These are phyloP conservation scores for Tyria jacobaeae DNA, from an alignment of 2,888 invertebrate genomes.

Conservation along the genomic window DNA sequence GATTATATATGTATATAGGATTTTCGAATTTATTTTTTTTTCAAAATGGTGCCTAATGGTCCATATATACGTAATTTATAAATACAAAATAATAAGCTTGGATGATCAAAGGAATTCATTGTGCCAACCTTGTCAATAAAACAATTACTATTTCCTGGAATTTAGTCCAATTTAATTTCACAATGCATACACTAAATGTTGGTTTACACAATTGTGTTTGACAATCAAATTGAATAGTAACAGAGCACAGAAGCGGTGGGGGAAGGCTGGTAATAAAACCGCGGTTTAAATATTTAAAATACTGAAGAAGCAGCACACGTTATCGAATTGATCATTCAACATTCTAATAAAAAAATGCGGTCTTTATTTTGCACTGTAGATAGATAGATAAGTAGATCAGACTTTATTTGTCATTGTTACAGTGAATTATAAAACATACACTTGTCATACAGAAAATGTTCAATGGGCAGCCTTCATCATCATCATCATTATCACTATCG, in stretches of 20 bases:
- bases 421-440: too few species aligned
- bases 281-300: slow-evolving; percentile 37
- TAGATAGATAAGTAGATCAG: too few species aligned
- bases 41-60: not conserved
- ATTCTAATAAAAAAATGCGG: not conserved
- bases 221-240: slow-evolving; percentile 28
- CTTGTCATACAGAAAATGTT: not conserved
- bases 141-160: slow-evolving; percentile 2
- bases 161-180: slow-evolving; percentile 18
- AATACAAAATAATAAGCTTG: not conserved
- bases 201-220: slow-evolving; percentile 13
- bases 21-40: too few species aligned
- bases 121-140: not conserved
- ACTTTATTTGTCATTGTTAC: too few species aligned
- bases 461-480: too few species aligned
- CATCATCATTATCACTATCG: too few species aligned
- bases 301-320: slow-evolving; percentile 19
- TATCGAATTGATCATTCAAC: slow-evolving; percentile 5
- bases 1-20: too few species aligned
- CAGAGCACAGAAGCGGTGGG: not conserved
- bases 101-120: not conserved
- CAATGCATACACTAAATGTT: slow-evolving; percentile 17
- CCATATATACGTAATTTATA: slow-evolving; percentile 7
- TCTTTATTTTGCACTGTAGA: too few species aligned
- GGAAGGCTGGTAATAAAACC: slow-evolving; percentile 27